Conservation (phyloP, 2,888 invertebrate species). For the Dicroscelio sp. region DNA sequence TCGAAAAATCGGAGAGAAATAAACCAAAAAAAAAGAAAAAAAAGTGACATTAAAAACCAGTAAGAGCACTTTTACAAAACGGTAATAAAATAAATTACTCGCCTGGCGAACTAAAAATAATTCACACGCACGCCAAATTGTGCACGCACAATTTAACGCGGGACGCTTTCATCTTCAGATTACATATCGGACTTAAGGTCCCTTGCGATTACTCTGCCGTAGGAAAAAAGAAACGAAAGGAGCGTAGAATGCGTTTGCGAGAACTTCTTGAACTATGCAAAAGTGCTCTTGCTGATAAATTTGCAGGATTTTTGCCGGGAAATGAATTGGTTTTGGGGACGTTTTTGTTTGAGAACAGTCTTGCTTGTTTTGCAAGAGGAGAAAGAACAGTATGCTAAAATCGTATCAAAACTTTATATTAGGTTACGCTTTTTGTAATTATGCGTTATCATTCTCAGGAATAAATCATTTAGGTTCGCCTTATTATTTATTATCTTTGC, state of each 20-base stretch:
- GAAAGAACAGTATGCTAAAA: neutral
- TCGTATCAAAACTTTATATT: no score
- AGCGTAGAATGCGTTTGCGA: conserved; percentile 33
- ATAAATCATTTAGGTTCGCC: no score
- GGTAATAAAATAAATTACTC: no score
- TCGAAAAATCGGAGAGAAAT: no score
- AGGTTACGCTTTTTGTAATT: no score
- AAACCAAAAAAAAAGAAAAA: no score
- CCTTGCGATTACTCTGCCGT: conserved; percentile 67
- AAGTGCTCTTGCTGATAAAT: neutral
- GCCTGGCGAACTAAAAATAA: conserved; percentile 47
- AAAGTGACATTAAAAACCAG: no score
- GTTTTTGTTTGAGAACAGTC: conserved; percentile 17
- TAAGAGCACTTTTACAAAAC: no score
- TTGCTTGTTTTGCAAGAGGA: no score
- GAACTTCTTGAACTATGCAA: conserved; percentile 29
- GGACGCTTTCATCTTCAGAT: conserved; percentile 76
- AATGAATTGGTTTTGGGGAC: conserved; percentile 44
- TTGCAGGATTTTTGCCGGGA: no score
- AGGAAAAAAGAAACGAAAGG: conserved; percentile 22
- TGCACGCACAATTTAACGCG: conserved; percentile 75
- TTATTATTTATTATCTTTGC: no score
- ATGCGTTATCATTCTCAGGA: no score
- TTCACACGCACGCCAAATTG: conserved; percentile 22
- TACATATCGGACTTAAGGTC: conserved; percentile 66